Percentiles rank a stretch among this genome's conserved stretches.
Evolutionary conservation across 2,797 vertebrate species (phyloP).

Genomic region (Acanthornis magna): DNA sequence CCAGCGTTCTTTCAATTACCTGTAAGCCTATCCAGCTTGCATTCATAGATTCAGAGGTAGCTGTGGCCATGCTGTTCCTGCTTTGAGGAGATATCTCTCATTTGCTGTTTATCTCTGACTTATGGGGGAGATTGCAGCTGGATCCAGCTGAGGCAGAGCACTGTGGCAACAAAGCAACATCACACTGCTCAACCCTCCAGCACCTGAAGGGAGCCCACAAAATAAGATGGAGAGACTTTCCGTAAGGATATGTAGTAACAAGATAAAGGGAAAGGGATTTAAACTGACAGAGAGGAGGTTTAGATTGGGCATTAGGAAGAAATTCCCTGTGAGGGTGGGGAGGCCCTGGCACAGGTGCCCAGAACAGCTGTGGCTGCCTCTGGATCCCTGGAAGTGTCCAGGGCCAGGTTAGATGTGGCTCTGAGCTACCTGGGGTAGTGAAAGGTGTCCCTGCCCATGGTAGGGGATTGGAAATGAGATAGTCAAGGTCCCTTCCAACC

Average conservation of each 20-base stretch:
- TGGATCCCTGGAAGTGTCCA: fast-evolving
- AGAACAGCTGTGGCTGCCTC: not conserved
- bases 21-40: not conserved
- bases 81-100: not conserved
- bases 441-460: not conserved
- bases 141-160: not conserved
- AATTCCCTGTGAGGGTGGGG: not conserved
- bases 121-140: not conserved
- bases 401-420: not conserved
- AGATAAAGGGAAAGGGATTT: not conserved
- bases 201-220: not conserved
- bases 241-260: not conserved
- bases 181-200: not conserved
- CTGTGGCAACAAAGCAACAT: not conserved
- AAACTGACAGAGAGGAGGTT: not conserved
- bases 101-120: not conserved
- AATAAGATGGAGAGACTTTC: not conserved
- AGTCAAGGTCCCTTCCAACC: not conserved
- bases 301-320: not conserved
- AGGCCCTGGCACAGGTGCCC: not conserved
- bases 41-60: not conserved
- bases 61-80: not conserved
- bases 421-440: fast-evolving
- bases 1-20: not conserved
- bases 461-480: fast-evolving